phyloP scores from a whole-genome alignment of 2,888 invertebrate genomes.

The Drosophila neoperkinsi region DNA sequence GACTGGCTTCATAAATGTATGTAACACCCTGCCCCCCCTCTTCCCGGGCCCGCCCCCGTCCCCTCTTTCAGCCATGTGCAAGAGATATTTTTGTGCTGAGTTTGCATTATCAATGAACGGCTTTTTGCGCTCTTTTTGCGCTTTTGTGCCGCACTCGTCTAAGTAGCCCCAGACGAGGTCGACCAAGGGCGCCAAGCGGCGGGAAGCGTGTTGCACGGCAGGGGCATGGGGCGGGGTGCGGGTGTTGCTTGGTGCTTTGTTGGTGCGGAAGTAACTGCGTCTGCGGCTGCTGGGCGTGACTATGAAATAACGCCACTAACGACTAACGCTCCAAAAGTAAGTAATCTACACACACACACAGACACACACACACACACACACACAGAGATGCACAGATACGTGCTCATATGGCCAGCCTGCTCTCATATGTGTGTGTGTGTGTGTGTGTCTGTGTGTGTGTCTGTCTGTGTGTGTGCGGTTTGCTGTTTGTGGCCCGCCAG shows the following conservation, averaged over 20 bases:
- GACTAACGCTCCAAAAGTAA: conserved; percentile 79
- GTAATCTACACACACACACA: conserved; percentile 69
- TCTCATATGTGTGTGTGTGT: neutral
- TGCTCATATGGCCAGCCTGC: conserved; percentile 57
- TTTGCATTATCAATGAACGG: conserved; percentile 81
- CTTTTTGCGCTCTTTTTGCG: conserved; percentile 63
- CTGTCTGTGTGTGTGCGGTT: conserved; percentile 23
- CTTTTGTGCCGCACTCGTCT: conserved; percentile 71
- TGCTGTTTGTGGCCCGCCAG: conserved; percentile 76
- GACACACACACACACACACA: conserved; percentile 27
- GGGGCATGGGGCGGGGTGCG: neutral
- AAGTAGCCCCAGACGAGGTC: conserved; percentile 59
- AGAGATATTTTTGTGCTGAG: conserved; percentile 79
- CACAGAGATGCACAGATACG: conserved; percentile 65
- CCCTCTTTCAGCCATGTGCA: conserved; percentile 1
- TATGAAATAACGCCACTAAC: conserved; percentile 81
- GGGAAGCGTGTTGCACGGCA: neutral
- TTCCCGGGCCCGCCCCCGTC: neutral
- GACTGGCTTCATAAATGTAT: conserved; percentile 72
- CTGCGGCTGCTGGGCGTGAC: conserved; percentile 70
- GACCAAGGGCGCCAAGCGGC: conserved; percentile 2
- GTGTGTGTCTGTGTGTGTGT: conserved; percentile 1
- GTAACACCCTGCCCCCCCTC: neutral
- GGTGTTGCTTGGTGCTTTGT: neutral
- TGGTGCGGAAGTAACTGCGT: conserved; percentile 21